Evolutionary conservation across 2,797 vertebrate species (phyloP).

Genomic region (Echeneis naucrates): DNA sequence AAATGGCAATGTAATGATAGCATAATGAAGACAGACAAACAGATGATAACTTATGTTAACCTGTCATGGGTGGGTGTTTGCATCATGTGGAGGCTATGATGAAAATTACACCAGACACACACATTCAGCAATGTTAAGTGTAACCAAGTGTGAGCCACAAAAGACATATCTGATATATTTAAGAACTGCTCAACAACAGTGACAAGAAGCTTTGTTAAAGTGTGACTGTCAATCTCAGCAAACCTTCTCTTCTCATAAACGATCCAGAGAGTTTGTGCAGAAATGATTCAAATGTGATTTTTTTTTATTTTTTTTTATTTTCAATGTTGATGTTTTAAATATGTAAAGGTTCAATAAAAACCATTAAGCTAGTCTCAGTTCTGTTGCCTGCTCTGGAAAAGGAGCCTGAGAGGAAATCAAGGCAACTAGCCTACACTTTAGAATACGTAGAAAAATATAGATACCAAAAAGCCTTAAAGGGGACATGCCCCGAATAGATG

Average conservation of each 20-base stretch:
- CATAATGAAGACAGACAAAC: too few relatives aligned
- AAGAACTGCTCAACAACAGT: not conserved
- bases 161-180: not conserved
- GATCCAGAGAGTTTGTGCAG: not conserved
- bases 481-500: constrained; percentile 16
- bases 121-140: not conserved
- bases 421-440: too few relatives aligned
- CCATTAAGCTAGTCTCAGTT: not conserved
- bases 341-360: not conserved
- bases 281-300: too few relatives aligned
- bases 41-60: not conserved
- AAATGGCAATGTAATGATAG: too few relatives aligned
- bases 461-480: not conserved
- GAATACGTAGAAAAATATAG: not conserved
- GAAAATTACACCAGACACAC: not conserved
- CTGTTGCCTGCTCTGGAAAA: not conserved
- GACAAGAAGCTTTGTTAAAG: not conserved
- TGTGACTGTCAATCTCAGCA: not conserved
- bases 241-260: not conserved
- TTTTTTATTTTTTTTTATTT: not conserved
- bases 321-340: not conserved
- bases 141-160: not conserved
- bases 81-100: not conserved
- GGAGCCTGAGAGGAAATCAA: not conserved
- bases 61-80: not conserved